phyloP scores from a whole-genome alignment of 2,113 vertebrate genomes.

The Grantiella picta region DNA sequence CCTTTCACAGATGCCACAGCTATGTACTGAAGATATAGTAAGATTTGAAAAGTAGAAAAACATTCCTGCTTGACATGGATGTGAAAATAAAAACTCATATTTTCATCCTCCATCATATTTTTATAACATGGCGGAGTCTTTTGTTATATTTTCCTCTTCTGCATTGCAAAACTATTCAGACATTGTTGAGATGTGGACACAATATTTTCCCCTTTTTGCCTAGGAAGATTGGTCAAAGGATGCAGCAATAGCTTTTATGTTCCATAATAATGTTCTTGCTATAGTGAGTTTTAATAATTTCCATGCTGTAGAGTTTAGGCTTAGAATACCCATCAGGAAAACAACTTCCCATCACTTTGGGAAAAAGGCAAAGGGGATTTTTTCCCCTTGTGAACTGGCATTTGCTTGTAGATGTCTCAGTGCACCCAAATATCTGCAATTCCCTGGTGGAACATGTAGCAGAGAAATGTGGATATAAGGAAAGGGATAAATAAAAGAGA shows the following conservation, averaged over 20 bases:
- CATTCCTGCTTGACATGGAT: background rate
- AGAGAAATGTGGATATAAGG: background rate
- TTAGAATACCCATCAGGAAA: background rate
- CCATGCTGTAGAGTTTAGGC: background rate
- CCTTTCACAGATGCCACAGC: background rate
- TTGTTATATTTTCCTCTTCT: background rate
- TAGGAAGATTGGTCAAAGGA: background rate
- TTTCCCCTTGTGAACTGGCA: background rate
- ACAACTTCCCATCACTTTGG: background rate
- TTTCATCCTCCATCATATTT: background rate
- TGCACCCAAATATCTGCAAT: background rate
- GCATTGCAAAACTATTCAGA: background rate
- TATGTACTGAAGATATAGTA: background rate
- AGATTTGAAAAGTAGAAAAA: background rate
- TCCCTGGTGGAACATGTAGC: background rate
- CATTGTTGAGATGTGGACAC: fast-evolving
- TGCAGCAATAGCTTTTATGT: background rate
- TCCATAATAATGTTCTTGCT: background rate
- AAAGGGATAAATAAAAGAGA: background rate
- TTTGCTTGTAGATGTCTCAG: background rate
- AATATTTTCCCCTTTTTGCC: background rate
- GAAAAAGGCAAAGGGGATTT: background rate
- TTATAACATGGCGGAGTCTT: background rate
- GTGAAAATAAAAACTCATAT: background rate
- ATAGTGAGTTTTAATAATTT: background rate